These are phyloP conservation scores for Apamea crenata DNA, from an alignment of 2,888 invertebrate genomes.

Conservation along the genomic window DNA sequence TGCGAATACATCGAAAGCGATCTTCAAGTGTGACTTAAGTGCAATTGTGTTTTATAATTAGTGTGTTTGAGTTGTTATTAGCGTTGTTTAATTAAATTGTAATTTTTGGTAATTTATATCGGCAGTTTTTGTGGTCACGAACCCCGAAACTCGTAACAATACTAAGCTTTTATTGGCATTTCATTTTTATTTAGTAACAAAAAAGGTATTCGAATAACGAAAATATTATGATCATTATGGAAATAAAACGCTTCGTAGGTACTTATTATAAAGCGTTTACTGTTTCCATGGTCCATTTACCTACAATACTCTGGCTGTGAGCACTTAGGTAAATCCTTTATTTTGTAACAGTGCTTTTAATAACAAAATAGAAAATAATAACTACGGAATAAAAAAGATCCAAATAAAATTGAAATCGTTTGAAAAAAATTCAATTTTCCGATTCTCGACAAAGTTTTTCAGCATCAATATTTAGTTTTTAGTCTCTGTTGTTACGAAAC, in stretches of 20 bases:
- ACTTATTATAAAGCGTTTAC: conserved; percentile 14
- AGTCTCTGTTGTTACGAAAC: neutral
- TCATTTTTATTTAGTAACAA: neutral
- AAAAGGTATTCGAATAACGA: neutral
- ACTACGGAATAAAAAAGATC: neutral
- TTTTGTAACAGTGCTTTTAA: neutral
- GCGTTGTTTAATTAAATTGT: too few relatives aligned
- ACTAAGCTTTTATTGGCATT: neutral
- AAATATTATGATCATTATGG: neutral
- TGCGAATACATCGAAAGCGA: too few relatives aligned
- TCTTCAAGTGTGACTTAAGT: too few relatives aligned
- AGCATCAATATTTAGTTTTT: neutral
- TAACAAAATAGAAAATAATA: conserved; percentile 17
- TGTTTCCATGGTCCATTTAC: conserved; percentile 6
- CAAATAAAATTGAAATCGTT: conserved; percentile 8
- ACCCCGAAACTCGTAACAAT: too few relatives aligned
- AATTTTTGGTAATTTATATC: too few relatives aligned
- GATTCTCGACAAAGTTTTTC: neutral
- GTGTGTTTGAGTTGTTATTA: too few relatives aligned
- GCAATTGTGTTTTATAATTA: too few relatives aligned
- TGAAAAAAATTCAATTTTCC: neutral
- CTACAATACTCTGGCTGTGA: neutral
- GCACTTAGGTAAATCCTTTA: conserved; percentile 3
- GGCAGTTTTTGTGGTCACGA: too few relatives aligned
- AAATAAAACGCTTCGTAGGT: neutral